These are phyloP conservation scores for Callospermophilus lateralis DNA, from an alignment of 2,113 vertebrate species.

Conservation along the genomic window DNA sequence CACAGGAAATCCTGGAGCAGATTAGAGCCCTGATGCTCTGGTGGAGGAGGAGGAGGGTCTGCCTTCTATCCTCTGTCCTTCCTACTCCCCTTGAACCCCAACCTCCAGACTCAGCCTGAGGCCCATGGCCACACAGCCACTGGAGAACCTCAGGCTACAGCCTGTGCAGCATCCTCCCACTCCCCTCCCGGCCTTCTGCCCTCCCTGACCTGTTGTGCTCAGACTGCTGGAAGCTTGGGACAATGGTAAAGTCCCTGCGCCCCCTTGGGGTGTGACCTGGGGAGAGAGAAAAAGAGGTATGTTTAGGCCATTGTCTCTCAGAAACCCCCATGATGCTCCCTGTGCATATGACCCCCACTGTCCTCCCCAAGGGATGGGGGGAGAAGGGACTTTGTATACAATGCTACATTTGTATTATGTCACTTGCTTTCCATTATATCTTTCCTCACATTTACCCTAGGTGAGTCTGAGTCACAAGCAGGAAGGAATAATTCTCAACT, in stretches of 20 bases:
- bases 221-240: conserved; percentile 94
- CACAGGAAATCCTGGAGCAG: not conserved
- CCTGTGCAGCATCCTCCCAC: not conserved
- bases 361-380: not conserved
- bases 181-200: not conserved
- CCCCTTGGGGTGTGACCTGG: conserved; percentile 85
- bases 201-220: conserved; percentile 92
- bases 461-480: not conserved
- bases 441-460: not conserved
- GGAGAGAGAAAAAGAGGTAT: conserved; percentile 68
- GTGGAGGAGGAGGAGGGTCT: not conserved
- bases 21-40: not conserved
- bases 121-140: not conserved
- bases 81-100: not conserved
- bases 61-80: not conserved
- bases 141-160: not conserved
- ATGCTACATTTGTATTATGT: not conserved
- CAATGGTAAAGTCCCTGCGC: conserved; percentile 84
- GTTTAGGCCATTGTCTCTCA: conserved; percentile 37
- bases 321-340: not conserved
- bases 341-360: not conserved
- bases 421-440: not conserved
- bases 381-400: not conserved
- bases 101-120: conserved; percentile 11
- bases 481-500: not conserved